phyloP scores from a whole-genome alignment of 2,113 vertebrate species.

The Siniperca knerii region DNA sequence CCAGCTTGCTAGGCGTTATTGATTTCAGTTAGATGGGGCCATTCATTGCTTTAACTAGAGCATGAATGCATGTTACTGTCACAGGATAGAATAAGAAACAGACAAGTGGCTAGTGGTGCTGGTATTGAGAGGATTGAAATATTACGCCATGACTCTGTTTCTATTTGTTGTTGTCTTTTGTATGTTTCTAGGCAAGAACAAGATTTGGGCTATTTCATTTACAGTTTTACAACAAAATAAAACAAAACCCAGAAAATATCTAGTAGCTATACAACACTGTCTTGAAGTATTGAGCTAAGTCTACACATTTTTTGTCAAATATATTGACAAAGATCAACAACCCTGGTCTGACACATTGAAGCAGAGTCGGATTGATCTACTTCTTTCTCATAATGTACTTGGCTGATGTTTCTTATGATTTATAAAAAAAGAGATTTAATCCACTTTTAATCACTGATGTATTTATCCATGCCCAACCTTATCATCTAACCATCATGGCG shows the following conservation, averaged over 20 bases:
- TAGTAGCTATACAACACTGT: background rate
- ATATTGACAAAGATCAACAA: background rate
- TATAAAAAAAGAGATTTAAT: background rate
- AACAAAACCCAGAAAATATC: background rate
- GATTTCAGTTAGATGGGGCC: conserved; percentile 76
- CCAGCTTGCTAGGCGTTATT: conserved; percentile 66
- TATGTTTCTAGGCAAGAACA: background rate
- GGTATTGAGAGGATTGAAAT: conserved; percentile 24
- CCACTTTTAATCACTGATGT: background rate
- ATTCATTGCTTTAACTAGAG: conserved; percentile 78
- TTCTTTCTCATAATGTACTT: background rate
- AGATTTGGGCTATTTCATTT: background rate
- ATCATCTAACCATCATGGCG: background rate
- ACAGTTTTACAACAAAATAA: background rate
- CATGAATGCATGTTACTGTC: conserved; percentile 73
- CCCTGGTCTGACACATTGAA: background rate
- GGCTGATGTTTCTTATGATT: background rate
- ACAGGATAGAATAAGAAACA: conserved; percentile 59
- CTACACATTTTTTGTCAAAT: background rate
- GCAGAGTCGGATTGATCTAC: background rate
- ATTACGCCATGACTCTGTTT: background rate
- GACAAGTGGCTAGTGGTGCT: conserved; percentile 20
- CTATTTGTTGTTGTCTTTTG: background rate
- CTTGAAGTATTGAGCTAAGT: background rate
- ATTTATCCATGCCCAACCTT: background rate